These are phyloP conservation scores for Drosophila sechellia DNA, from an alignment of 1,140 invertebrate species.

Conservation along the genomic window DNA sequence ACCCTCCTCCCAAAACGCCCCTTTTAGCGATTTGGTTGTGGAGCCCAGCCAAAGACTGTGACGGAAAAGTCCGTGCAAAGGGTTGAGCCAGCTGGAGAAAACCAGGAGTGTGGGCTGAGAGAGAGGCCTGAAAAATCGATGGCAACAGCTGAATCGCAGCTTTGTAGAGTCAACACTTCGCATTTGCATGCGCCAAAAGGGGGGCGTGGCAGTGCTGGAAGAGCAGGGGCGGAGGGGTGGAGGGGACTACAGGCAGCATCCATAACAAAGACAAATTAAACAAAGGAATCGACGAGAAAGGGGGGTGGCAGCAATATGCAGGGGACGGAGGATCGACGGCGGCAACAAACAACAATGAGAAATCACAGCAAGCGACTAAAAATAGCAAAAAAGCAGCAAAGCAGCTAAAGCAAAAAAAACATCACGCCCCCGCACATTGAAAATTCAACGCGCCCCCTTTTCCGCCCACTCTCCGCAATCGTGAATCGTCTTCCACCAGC, in stretches of 20 bases:
- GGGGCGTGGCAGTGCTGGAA: slow-evolving; percentile 17
- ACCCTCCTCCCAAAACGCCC: slow-evolving; percentile 7
- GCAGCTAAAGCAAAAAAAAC: slow-evolving; percentile 34
- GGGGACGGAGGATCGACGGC: slow-evolving; percentile 10
- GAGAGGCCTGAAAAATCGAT: slow-evolving; percentile 46
- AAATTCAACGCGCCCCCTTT: slow-evolving; percentile 3
- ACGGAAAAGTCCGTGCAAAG: slow-evolving; percentile 14
- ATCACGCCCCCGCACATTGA: slow-evolving; percentile 36
- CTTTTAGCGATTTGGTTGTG: background rate
- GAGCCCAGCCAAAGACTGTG: background rate
- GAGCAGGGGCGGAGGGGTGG: background rate
- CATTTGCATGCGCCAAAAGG: slow-evolving; percentile 28
- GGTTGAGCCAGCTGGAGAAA: slow-evolving; percentile 26
- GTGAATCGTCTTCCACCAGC: slow-evolving; percentile 7
- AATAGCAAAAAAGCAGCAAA: slow-evolving; percentile 57
- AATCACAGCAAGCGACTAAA: slow-evolving; percentile 78
- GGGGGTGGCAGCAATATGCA: background rate
- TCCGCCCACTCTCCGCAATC: slow-evolving; percentile 1
- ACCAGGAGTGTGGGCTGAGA: slow-evolving; percentile 1
- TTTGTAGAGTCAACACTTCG: slow-evolving; percentile 21
- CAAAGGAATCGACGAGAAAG: slow-evolving; percentile 65
- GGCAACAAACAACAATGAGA: slow-evolving; percentile 75
- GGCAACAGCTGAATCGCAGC: slow-evolving; percentile 42
- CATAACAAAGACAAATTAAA: slow-evolving; percentile 78
- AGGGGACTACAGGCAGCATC: slow-evolving; percentile 38